Base-by-base conservation (phyloP, 2,113 vertebrate species). In the Oreotrochilus melanogaster region DNA sequence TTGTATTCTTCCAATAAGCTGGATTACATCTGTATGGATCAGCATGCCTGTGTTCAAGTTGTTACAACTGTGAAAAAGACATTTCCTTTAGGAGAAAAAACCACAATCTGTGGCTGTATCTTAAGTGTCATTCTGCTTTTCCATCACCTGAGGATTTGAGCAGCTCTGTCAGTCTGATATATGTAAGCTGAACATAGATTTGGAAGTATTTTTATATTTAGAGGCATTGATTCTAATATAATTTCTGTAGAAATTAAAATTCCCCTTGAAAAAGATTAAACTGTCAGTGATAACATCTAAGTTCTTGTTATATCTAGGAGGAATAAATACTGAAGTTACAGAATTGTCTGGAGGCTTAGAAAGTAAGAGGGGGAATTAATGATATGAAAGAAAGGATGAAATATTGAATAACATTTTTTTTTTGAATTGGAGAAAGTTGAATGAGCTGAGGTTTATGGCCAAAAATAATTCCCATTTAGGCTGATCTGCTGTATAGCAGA, bases 211-310 rank as follows among this genome's bases (percentile, higher is more conserved):
- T 97, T 96, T 95, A 18, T 92, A 91, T 96, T 97, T 93, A 74
- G 92, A 86, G 69, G 78, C 87, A 83, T 58, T 71, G 89, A 91
- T 95, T 96, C 85, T 83, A 83, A 94, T 92, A 80, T 93, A 88
- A 96, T 95, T 96, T 96, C 54, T 93, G 54, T 35, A 69, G 92
- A 93, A 95, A 97, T 97, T 95, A 96, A 96, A 96, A 95, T 60
- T 96, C 88, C 79, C 67, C 94, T 94, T 93, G 89, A 92, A 80
- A 95, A 96, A 93, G 88, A 94, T 97, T 97, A 96, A 95, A 96
- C 82, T 95, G 94, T 92, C 94, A 90, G 47, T 67, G 96, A 96
- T 97, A 96, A 80, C 93, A 94, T 97, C 94, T 73, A 70, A 18
- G 92, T 90, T 96, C 94, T 93, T 96, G 89, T 97, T 96, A 94